Conservation (phyloP, 2,888 invertebrate genomes). For the Macroteleia sp. region DNA sequence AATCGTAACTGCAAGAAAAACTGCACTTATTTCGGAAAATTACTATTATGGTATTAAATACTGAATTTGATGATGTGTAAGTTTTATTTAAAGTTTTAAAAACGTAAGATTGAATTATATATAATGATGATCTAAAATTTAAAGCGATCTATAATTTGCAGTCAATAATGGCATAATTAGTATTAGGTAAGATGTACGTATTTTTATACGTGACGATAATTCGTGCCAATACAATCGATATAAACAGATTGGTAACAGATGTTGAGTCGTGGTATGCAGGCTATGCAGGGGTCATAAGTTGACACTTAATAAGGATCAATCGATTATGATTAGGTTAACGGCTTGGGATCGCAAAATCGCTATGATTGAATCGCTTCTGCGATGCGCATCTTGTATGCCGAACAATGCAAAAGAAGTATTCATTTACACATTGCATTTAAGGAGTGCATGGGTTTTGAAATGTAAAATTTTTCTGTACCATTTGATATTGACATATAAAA, state of each 20-base stretch:
- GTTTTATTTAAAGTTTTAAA: no score
- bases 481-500: no score
- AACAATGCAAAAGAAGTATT: constrained; percentile 37
- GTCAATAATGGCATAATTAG: constrained; percentile 13
- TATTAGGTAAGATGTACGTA: constrained; percentile 44
- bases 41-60: no score
- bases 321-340: constrained; percentile 78
- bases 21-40: no score
- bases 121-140: background rate
- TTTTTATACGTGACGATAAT: constrained; percentile 66
- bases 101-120: no score
- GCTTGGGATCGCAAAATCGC: constrained; percentile 75
- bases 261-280: constrained; percentile 75
- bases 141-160: constrained; percentile 4
- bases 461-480: no score
- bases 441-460: no score
- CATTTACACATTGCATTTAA: constrained; percentile 17
- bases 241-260: constrained; percentile 78
- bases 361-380: constrained; percentile 71
- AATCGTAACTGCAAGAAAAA: no score
- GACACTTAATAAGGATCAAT: constrained; percentile 78
- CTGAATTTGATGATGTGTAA: no score
- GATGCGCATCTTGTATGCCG: constrained; percentile 32
- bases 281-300: constrained; percentile 76
- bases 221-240: constrained; percentile 67